These are phyloP conservation scores for Anolis sagrei DNA, from an alignment of 2,113 vertebrate genomes.

Conservation along the genomic window DNA sequence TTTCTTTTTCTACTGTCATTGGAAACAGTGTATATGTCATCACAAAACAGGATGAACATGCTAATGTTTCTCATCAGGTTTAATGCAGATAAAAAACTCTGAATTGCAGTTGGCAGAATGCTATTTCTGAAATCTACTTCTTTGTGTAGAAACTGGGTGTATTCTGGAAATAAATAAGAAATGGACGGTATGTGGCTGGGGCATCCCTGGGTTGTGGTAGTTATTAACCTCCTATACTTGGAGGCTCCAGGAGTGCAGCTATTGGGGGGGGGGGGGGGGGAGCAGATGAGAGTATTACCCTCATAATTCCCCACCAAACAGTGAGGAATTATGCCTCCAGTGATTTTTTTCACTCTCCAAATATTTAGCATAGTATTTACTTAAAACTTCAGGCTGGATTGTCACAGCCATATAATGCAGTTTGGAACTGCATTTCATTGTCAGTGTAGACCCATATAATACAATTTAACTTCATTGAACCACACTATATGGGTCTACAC, in stretches of 20 bases:
- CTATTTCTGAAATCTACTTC: not conserved
- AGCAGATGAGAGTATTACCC: too few species aligned
- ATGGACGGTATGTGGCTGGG: not conserved
- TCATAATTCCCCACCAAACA: too few species aligned
- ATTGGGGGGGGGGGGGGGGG: not conserved
- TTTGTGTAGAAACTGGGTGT: not conserved
- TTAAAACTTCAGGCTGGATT: too few species aligned
- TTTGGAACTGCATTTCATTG: too few species aligned
- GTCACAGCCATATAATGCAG: too few species aligned
- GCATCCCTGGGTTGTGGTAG: not conserved
- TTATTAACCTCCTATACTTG: not conserved
- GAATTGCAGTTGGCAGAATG: not conserved
- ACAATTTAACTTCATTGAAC: too few species aligned
- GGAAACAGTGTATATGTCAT: not conserved
- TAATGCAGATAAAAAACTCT: not conserved
- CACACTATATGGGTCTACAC: too few species aligned
- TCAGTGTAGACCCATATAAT: too few species aligned
- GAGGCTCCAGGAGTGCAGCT: not conserved
- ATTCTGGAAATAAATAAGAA: not conserved
- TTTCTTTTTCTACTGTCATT: not conserved
- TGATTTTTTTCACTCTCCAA: too few species aligned
- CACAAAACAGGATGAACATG: not conserved
- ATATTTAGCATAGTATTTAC: too few species aligned
- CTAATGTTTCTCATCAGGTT: too few species aligned
- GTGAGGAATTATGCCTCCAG: too few species aligned